Conservation (phyloP, 1,140 invertebrate species). For the Drosophila nigromelanica region DNA sequence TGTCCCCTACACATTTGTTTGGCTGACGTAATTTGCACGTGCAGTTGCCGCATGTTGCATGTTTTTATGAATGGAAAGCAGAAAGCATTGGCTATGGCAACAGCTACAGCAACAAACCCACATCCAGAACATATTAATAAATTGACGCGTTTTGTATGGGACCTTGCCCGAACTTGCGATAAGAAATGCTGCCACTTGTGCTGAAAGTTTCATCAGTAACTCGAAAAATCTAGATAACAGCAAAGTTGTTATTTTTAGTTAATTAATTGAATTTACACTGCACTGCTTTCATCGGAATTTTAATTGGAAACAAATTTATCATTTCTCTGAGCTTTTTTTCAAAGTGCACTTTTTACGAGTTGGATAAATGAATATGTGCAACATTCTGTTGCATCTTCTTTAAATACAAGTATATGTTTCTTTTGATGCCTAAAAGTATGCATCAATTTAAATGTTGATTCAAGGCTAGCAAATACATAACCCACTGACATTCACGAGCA, state of each 20-base stretch:
- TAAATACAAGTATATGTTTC: neutral
- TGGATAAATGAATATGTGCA: no score
- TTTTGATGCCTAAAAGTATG: neutral
- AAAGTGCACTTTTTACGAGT: no score
- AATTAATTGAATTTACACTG: neutral
- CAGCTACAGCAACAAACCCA: constrained; percentile 21
- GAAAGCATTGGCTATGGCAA: constrained; percentile 35
- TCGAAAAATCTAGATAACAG: neutral
- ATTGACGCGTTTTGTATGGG: no score
- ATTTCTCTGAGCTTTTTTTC: no score
- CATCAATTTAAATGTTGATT: neutral
- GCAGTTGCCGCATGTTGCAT: constrained; percentile 65
- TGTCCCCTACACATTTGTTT: constrained; percentile 29
- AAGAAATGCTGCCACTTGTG: neutral
- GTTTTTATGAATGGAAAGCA: constrained; percentile 76
- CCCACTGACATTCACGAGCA: neutral
- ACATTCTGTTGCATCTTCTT: no score
- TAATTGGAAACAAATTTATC: no score
- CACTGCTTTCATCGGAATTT: no score
- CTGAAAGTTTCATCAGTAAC: constrained; percentile 9
- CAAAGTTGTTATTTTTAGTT: neutral
- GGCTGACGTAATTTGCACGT: constrained; percentile 67
- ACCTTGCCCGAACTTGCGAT: neutral
- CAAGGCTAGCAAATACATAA: neutral
- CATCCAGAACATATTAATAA: neutral